These are phyloP conservation scores for Sternotherus odoratus DNA, from an alignment of 2,797 vertebrate genomes.

Conservation along the genomic window DNA sequence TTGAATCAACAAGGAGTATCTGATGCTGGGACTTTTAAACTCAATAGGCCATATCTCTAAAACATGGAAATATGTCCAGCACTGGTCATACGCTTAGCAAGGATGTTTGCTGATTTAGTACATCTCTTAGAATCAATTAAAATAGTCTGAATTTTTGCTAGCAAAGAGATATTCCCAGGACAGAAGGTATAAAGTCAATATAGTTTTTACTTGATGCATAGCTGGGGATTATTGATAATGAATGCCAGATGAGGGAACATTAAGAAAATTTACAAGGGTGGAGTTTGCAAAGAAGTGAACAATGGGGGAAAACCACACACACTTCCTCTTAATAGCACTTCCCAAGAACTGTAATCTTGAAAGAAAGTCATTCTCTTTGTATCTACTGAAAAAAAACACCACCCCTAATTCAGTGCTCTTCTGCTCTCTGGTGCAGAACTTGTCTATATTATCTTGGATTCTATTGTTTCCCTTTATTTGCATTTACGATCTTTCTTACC, in stretches of 20 bases:
- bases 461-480: neutral
- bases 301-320: accelerated
- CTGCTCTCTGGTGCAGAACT: neutral
- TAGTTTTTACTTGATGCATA: neutral
- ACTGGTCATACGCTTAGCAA: neutral
- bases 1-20: neutral
- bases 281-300: neutral
- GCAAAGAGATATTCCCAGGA: neutral
- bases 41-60: neutral
- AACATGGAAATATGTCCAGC: neutral
- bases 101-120: neutral
- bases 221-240: no score
- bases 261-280: neutral
- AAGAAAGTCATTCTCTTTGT: neutral
- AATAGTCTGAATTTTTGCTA: neutral
- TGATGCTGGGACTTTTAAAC: neutral
- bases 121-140: neutral
- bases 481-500: neutral
- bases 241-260: neutral
- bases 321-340: neutral
- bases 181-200: neutral
- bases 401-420: neutral
- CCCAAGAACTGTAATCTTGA: neutral
- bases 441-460: neutral
- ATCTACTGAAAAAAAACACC: neutral